Evolutionary conservation across 2,113 vertebrate genomes (phyloP), one percentile per base, ranked within the genome.

Genomic region (Saguinus imperator): DNA sequence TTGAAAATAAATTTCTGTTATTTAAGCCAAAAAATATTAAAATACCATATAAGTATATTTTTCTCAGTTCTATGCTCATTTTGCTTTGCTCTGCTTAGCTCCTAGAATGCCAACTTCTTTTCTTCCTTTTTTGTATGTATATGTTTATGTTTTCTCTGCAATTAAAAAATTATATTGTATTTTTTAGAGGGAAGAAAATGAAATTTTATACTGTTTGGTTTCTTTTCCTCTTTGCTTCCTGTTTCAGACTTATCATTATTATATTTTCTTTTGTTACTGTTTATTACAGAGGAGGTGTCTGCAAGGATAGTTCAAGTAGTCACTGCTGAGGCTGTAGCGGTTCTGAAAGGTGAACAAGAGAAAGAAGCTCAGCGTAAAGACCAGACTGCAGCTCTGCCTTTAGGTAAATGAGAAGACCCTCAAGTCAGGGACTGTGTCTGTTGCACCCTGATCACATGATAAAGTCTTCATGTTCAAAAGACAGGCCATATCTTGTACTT

Each of bases 261-360:
- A 72, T 97, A 48, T 97, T 95, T 97, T 96, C 94, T 96, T 94
- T 88, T 98, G n/a, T 97, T 96, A 27, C 92, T 95, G 85, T 97
- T 97, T 97, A 86, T 98, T 98, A 84, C 98, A 99, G 99, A 99
- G 97, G 99, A 99, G 99, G 99, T 99, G 96, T 99, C 99, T 77
- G 99, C 99, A 0, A 99, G 99, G 97, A 99, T 99, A 97, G 99
- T 99, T 93, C 99, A 99, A 99, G 99, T 99, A 98, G 99, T 99
- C 97, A 99, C 99, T 10, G 99, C 99, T 29, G 99, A 99, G 98
- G 99, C 99, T 94, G 99, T 99, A 96, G 99, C 99, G 0, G 99
- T 99, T 68, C 99, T 99, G 97, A 99, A 99, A 98, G 99, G 99
- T 11, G 99, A 99, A 98, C 99, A 99, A 98, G 99, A 99, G 89